These are phyloP conservation scores for Castor canadensis DNA, from an alignment of 2,113 vertebrate genomes.

Conservation along the genomic window DNA sequence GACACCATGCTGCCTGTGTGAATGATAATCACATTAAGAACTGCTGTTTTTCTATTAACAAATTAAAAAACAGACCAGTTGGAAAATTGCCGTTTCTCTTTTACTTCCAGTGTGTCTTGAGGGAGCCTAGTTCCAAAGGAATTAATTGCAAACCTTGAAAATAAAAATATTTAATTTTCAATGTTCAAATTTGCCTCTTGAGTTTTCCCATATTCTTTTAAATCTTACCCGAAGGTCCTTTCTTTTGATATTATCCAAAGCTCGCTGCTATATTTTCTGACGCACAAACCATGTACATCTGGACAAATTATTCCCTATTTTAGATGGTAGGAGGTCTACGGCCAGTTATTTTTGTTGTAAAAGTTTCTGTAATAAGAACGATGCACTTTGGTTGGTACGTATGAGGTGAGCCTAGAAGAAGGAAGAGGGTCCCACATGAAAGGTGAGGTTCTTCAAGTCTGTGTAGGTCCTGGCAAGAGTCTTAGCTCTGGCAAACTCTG, in stretches of 20 bases:
- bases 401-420: neutral
- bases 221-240: neutral
- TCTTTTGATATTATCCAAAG: neutral
- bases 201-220: neutral
- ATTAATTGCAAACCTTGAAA: neutral
- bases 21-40: neutral
- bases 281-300: neutral
- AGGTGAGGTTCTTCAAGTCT: neutral
- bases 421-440: neutral
- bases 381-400: neutral
- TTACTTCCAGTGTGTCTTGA: neutral
- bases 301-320: slow-evolving; percentile 22
- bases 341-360: neutral
- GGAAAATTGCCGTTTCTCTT: neutral
- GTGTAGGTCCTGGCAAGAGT: neutral
- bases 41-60: neutral
- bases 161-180: neutral
- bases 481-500: neutral
- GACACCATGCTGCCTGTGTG: neutral
- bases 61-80: neutral
- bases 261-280: neutral
- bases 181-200: neutral
- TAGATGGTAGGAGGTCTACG: neutral
- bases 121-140: neutral
- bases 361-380: neutral